Evolutionary conservation across 2,888 invertebrate species (phyloP).

Genomic region (Gnatocerus cornutus): DNA sequence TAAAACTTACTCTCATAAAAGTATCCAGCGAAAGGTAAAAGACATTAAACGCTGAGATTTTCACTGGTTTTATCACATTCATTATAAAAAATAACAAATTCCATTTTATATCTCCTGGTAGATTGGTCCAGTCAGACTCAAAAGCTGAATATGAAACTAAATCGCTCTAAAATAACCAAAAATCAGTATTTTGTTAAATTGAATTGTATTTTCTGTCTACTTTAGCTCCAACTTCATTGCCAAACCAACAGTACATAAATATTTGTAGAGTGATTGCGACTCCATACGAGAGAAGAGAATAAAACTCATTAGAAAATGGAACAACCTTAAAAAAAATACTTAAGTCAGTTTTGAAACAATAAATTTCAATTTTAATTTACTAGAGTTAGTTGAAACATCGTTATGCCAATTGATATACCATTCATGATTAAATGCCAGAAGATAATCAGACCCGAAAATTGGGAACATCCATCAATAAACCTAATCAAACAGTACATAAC

Average conservation of each 20-base stretch:
- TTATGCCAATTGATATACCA: neutral
- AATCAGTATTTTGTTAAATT: neutral
- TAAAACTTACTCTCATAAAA: neutral
- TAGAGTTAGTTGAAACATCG: neutral
- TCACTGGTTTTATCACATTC: neutral
- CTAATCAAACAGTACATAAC: neutral
- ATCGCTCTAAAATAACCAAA: neutral
- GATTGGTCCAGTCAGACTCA: constrained; percentile 12
- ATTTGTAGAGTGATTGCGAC: neutral
- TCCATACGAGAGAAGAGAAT: neutral
- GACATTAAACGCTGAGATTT: constrained; percentile 1
- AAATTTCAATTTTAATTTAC: neutral
- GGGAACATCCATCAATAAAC: neutral
- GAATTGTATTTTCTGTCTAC: constrained; percentile 11
- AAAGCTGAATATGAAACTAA: constrained; percentile 1
- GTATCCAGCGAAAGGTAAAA: constrained; percentile 7
- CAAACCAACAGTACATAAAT: constrained; percentile 23
- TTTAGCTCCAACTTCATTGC: constrained; percentile 3
- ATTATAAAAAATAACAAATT: neutral
- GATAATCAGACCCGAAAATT: neutral
- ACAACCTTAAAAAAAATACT: neutral
- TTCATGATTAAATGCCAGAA: neutral
- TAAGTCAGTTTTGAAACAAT: too few relatives aligned
- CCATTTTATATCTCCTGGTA: neutral
- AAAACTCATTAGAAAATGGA: constrained; percentile 6